phyloP scores from a whole-genome alignment of 2,113 vertebrate species.

The Gadus chalcogrammus region DNA sequence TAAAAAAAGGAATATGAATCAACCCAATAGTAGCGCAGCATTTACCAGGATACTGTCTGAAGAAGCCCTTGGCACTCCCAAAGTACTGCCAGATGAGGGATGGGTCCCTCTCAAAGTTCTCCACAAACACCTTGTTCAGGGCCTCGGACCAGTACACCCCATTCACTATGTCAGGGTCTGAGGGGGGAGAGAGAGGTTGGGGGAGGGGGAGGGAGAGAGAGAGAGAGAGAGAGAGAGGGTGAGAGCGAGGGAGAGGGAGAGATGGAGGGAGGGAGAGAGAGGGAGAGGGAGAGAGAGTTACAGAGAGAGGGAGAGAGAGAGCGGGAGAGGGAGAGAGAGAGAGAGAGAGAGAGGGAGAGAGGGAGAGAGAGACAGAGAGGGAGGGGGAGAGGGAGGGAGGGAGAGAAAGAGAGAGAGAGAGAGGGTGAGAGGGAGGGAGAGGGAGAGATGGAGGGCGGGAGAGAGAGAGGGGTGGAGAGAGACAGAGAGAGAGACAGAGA shows the following conservation, averaged over 20 bases:
- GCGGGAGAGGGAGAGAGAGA: not conserved
- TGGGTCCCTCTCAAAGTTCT: constrained; percentile 94
- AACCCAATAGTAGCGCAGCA: not conserved
- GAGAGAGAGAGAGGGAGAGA: constrained; percentile 78
- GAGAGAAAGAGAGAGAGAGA: not conserved
- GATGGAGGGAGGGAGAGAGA: too few relatives aligned
- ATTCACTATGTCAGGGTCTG: constrained; percentile 96
- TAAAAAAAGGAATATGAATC: constrained; percentile 1
- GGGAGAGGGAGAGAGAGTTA: too few relatives aligned
- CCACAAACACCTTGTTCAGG: constrained; percentile 96
- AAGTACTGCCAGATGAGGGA: constrained; percentile 99
- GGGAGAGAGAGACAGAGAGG: not conserved
- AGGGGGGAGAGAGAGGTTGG: constrained; percentile 4
- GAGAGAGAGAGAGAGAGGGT: too few relatives aligned
- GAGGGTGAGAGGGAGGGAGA: too few relatives aligned
- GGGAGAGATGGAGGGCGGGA: too few relatives aligned
- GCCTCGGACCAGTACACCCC: constrained; percentile 98
- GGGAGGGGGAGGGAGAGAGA: not conserved
- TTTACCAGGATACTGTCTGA: constrained; percentile 96
- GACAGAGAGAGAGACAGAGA: too few relatives aligned
- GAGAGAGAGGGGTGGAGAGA: not conserved
- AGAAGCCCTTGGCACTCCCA: constrained; percentile 97
- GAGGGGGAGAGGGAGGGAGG: not conserved
- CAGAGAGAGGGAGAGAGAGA: not conserved
- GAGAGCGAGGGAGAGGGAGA: too few relatives aligned